Conservation (phyloP, 2,797 vertebrate species). For the Taenioides sp. region DNA sequence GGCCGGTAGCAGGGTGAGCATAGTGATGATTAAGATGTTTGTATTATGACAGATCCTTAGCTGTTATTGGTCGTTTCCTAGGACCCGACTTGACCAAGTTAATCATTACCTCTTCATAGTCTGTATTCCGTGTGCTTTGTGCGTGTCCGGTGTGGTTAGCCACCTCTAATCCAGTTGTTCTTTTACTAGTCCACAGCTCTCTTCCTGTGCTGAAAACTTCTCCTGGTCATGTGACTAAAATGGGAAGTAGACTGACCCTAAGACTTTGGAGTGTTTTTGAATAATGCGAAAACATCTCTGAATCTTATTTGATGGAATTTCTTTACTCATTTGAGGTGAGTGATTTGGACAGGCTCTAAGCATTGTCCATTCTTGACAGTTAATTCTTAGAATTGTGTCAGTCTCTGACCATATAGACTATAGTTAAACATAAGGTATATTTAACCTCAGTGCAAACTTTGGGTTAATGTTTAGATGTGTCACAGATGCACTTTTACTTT, state of each 20-base stretch:
- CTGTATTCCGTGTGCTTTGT: constrained; percentile 24
- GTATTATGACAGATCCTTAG: constrained; percentile 25
- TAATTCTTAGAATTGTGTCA: not conserved
- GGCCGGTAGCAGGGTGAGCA: constrained; percentile 14
- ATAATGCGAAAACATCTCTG: constrained; percentile 20
- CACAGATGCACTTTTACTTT: constrained; percentile 16
- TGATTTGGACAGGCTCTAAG: constrained; percentile 4
- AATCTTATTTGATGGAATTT: constrained; percentile 67
- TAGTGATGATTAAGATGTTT: constrained; percentile 63
- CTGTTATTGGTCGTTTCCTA: constrained; percentile 46
- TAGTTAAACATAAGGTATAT: constrained; percentile 22
- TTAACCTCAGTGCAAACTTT: constrained; percentile 35
- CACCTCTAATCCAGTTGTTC: constrained; percentile 51
- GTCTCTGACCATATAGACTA: not conserved
- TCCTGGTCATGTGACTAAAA: constrained; percentile 59
- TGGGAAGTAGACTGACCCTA: constrained; percentile 16
- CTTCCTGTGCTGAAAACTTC: constrained; percentile 39
- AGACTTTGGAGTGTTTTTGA: not conserved
- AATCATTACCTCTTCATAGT: constrained; percentile 74
- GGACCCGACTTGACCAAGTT: constrained; percentile 55
- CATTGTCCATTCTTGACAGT: not conserved
- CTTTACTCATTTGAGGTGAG: constrained; percentile 69
- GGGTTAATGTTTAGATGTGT: constrained; percentile 54
- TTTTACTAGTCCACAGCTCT: constrained; percentile 36
- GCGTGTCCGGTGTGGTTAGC: constrained; percentile 38